phyloP scores from a whole-genome alignment of 2,888 invertebrate species.

The Allacma fusca region DNA sequence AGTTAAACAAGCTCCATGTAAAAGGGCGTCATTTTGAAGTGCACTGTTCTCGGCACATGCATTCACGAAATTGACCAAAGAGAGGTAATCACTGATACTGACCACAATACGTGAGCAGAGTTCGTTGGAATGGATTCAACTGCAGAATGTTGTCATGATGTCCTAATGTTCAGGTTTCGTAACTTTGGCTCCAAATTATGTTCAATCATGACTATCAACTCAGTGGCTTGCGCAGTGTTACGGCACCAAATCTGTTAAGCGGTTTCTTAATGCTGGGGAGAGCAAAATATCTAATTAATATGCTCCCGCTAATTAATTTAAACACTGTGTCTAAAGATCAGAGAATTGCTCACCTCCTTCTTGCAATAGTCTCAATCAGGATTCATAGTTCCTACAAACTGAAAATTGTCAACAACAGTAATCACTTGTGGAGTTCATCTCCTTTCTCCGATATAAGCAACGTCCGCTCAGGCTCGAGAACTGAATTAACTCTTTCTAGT shows the following conservation, averaged over 20 bases:
- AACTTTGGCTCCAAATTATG: conserved; percentile 77
- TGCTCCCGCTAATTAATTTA: neutral
- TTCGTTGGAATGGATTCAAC: conserved; percentile 56
- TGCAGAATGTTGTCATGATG: conserved; percentile 60
- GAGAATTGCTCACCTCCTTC: conserved; percentile 75
- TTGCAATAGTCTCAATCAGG: conserved; percentile 99
- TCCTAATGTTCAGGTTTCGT: conserved; percentile 75
- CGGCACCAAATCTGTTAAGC: conserved; percentile 98
- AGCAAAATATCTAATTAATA: conserved; percentile 65
- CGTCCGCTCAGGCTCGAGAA: conserved; percentile 90
- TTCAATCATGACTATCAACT: conserved; percentile 81
- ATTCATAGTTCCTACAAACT: conserved; percentile 98
- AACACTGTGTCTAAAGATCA: too few relatives aligned
- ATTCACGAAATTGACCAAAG: conserved; percentile 93
- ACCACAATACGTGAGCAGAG: conserved; percentile 72
- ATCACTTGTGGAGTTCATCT: conserved; percentile 68
- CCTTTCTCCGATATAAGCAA: conserved; percentile 92
- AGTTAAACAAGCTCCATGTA: conserved; percentile 90
- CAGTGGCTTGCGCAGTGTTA: conserved; percentile 74
- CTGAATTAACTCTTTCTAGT: conserved; percentile 93
- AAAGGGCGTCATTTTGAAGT: conserved; percentile 72
- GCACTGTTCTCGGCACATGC: conserved; percentile 64
- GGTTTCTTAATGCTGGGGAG: conserved; percentile 94
- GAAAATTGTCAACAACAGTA: conserved; percentile 77
- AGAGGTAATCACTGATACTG: conserved; percentile 89